These are phyloP conservation scores for Didymodactylos carnosus DNA, from an alignment of 2,888 invertebrate genomes.

Conservation along the genomic window DNA sequence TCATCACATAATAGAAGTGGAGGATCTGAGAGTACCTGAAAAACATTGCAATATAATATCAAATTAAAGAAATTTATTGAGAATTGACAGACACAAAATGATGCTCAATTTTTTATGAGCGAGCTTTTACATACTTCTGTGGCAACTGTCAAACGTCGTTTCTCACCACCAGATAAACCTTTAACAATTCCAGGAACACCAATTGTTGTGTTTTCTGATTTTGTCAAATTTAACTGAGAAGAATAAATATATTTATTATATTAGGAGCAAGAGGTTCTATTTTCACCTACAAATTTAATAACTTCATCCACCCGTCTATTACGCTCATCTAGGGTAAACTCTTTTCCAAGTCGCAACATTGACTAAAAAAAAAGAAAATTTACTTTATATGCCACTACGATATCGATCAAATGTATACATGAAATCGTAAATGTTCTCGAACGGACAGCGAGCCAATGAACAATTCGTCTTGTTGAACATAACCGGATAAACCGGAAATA, in stretches of 20 bases:
- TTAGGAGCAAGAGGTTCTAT: background rate
- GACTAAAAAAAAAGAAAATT: background rate
- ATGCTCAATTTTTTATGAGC: conserved; percentile 37
- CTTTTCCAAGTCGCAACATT: conserved; percentile 10
- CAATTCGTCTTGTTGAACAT: conserved; percentile 73
- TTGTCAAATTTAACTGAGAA: conserved; percentile 57
- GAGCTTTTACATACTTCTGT: conserved; percentile 74
- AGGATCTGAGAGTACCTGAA: conserved; percentile 55
- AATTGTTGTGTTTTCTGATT: conserved; percentile 72
- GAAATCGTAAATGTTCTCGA: conserved; percentile 62
- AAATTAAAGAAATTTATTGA: background rate
- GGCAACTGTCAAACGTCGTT: conserved; percentile 78
- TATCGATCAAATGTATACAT: conserved; percentile 43
- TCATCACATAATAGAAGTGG: conserved; percentile 87
- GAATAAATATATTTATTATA: background rate
- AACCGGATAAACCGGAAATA: conserved; percentile 52
- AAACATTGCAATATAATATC: background rate
- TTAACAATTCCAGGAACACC: conserved; percentile 61
- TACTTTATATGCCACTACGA: background rate
- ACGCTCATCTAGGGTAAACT: background rate
- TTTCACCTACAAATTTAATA: background rate
- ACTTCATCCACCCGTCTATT: conserved; percentile 3
- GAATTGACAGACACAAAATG: conserved; percentile 37
- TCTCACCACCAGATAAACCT: conserved; percentile 86
- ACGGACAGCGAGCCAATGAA: conserved; percentile 67